phyloP scores from a whole-genome alignment of 2,888 invertebrate species.

The Melieria omissa region DNA sequence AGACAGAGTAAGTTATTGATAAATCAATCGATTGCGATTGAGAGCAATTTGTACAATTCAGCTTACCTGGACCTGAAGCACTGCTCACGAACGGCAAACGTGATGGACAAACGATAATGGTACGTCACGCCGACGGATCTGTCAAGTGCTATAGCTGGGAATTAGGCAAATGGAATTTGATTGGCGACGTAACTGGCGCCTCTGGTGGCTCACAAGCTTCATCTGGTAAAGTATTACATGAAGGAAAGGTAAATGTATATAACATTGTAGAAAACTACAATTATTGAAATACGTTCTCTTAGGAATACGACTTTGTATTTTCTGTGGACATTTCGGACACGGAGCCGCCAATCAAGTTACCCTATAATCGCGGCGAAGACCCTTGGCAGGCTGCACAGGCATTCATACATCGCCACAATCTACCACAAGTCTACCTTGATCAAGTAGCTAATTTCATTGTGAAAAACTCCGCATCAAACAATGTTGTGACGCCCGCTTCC shows the following conservation, averaged over 20 bases:
- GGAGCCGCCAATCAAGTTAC: conserved; percentile 86
- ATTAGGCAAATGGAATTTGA: conserved; percentile 79
- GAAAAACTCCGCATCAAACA: conserved; percentile 73
- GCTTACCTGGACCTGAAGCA: conserved; percentile 84
- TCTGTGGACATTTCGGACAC: conserved; percentile 95
- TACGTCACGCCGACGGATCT: conserved; percentile 76
- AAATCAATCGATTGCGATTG: neutral
- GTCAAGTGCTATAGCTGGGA: conserved; percentile 87
- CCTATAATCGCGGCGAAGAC: conserved; percentile 90
- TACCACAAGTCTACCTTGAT: conserved; percentile 89
- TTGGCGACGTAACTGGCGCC: conserved; percentile 90
- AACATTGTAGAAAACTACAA: conserved; percentile 46
- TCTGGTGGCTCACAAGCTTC: conserved; percentile 73
- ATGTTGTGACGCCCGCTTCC: conserved; percentile 40
- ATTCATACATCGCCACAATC: conserved; percentile 85
- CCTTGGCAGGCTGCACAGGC: conserved; percentile 92
- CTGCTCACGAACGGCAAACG: conserved; percentile 78
- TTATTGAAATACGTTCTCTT: conserved; percentile 43
- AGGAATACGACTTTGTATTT: conserved; percentile 94
- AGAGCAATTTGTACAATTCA: conserved; percentile 54
- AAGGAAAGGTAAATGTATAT: conserved; percentile 73
- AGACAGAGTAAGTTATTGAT: conserved; percentile 76
- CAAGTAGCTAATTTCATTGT: conserved; percentile 93
- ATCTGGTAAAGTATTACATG: conserved; percentile 80
- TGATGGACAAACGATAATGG: conserved; percentile 88